These are phyloP conservation scores for Cyphomyrus plagiostoma DNA, from an alignment of 2,113 vertebrate species.

Conservation along the genomic window DNA sequence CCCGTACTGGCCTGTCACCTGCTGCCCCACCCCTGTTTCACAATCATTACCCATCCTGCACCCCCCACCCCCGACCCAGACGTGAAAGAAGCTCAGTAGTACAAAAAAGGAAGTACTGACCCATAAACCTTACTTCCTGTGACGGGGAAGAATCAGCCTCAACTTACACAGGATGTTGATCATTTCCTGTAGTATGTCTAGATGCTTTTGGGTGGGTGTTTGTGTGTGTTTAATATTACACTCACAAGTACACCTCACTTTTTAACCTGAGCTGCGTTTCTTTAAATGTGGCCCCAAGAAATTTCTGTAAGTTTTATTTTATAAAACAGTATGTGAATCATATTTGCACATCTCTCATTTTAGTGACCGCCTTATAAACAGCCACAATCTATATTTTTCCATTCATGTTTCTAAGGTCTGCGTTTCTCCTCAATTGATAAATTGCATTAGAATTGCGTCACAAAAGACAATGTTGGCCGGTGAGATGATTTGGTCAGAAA, in stretches of 20 bases:
- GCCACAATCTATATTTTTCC: background rate
- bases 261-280: background rate
- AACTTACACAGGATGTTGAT: constrained; percentile 49
- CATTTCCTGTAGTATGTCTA: constrained; percentile 53
- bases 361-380: background rate
- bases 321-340: background rate
- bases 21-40: background rate
- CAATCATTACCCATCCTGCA: background rate
- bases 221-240: constrained; percentile 22
- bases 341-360: background rate
- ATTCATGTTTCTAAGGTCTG: background rate
- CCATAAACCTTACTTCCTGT: constrained; percentile 55
- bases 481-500: no score
- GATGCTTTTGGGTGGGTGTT: constrained; percentile 33
- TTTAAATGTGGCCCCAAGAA: background rate
- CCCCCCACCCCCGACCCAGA: background rate
- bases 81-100: background rate
- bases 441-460: background rate
- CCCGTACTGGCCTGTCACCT: background rate
- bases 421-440: background rate
- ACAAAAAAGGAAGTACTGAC: constrained; percentile 29
- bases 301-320: background rate
- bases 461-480: background rate
- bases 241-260: background rate
- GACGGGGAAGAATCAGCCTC: constrained; percentile 4